Conservation (phyloP, 2,113 vertebrate genomes). For the Tachysurus vachellii region DNA sequence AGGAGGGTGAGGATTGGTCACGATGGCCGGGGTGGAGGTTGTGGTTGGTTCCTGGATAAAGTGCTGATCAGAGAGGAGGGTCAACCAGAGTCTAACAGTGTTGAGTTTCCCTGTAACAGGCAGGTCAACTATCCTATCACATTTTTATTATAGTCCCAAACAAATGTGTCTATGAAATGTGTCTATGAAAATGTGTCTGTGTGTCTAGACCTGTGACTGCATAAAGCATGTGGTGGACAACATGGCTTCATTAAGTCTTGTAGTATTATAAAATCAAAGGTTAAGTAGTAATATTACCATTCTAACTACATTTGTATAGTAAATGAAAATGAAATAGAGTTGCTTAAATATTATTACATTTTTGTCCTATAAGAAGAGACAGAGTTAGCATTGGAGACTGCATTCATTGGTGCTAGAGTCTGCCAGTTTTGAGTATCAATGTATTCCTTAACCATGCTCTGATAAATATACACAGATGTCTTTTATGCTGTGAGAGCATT, state of each 20-base stretch:
- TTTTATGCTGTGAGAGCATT: not conserved
- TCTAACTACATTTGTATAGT: not conserved
- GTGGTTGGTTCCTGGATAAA: constrained; percentile 94
- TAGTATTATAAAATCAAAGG: not conserved
- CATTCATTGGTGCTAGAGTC: no score
- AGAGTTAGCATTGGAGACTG: not conserved
- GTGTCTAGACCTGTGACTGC: not conserved
- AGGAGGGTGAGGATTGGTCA: constrained; percentile 88
- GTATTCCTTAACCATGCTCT: not conserved
- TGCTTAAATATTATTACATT: not conserved
- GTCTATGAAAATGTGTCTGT: not conserved
- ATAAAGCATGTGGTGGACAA: not conserved
- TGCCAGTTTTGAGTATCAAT: not conserved
- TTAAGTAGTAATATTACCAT: not conserved
- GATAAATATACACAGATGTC: not conserved
- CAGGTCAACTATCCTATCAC: constrained; percentile 57
- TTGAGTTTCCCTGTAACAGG: constrained; percentile 94
- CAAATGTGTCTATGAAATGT: not conserved
- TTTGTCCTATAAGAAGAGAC: not conserved
- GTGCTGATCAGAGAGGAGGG: constrained; percentile 94
- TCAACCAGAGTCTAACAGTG: constrained; percentile 83
- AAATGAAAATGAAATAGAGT: not conserved
- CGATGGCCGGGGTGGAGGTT: constrained; percentile 88
- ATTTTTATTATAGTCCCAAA: not conserved
- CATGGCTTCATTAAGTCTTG: not conserved